phyloP scores from a whole-genome alignment of 2,113 vertebrate genomes.

The Halcyon malimbica region DNA sequence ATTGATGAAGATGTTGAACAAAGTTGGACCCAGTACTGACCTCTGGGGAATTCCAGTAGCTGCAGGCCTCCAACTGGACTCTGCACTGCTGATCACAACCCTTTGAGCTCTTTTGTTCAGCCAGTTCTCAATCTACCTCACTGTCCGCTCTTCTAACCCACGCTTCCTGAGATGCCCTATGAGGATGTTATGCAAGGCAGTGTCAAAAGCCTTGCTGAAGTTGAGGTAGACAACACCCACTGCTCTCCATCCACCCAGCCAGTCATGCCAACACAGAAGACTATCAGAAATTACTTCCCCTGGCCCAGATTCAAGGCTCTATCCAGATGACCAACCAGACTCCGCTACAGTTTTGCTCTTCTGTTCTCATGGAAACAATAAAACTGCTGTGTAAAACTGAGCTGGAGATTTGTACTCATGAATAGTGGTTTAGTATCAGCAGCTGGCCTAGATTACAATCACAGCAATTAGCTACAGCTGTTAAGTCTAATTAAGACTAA shows the following conservation, averaged over 20 bases:
- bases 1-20: too few species aligned
- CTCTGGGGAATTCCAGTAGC: background rate
- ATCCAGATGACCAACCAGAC: background rate
- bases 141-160: too few species aligned
- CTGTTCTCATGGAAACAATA: background rate
- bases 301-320: background rate
- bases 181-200: background rate
- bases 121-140: background rate
- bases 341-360: background rate
- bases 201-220: background rate
- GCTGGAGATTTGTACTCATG: background rate
- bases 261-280: background rate
- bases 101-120: background rate
- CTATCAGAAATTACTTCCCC: background rate
- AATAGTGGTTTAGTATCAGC: background rate
- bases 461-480: conserved; percentile 6
- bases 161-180: too few species aligned
- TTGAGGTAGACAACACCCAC: background rate
- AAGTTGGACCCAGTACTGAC: background rate
- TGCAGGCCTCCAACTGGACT: background rate
- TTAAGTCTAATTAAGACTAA: conserved; percentile 46
- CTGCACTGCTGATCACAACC: background rate
- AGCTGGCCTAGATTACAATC: background rate
- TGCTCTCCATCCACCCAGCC: background rate
- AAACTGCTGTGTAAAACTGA: background rate